Evolutionary conservation across 2,113 vertebrate genomes (phyloP), one percentile per base, ranked within the genome.

Genomic region (Brachyhypopomus gauderio): DNA sequence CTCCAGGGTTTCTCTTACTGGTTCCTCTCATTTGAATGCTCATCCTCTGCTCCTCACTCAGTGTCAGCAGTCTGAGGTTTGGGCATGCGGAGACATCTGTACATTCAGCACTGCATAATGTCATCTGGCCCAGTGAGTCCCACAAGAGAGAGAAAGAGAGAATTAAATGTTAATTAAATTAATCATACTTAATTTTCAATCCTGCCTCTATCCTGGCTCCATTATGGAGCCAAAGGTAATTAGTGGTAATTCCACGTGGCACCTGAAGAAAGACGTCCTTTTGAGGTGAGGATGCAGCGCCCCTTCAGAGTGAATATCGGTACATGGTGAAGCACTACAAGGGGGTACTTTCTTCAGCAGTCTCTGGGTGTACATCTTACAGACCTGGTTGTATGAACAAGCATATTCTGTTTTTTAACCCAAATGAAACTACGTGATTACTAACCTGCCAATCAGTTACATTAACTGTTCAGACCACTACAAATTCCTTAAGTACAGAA

Each of bases 11-110:
- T 3, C 9, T 1, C 45, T 52, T 38, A 52, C 58, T 11, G 27
- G 17, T 41, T 64, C 16, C n/a, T 56, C 0, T 34, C 23, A 22
- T 90, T 77, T 74, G 82, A n/a, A 75, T 27, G 55, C 72, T 58
- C 52, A 7, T 66, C 67, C 30, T 58, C 41, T 56, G 55, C 0
- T 25, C 73, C 59, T 34, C 22, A 30, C 17, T 71, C 1, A 9
- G 25, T 78, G 64, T 27, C 25, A 0, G 14, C 25, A n/a, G 73
- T 78, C 79, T 66, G 14, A 58, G 20, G 20, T 16, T 34, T 5
- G 5, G 67, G 45, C 59, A 45, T 3, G 45, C 12, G 36, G 38
- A 48, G 17, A 69, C 22, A 30, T 55, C 78, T 72, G 64, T 58
- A 62, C 64, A 0, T n/a, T 74, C 19, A 4, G 11, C 7, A 7